Evolutionary conservation across 2,888 invertebrate genomes (phyloP).

Genomic region (Ennomos erosarius): DNA sequence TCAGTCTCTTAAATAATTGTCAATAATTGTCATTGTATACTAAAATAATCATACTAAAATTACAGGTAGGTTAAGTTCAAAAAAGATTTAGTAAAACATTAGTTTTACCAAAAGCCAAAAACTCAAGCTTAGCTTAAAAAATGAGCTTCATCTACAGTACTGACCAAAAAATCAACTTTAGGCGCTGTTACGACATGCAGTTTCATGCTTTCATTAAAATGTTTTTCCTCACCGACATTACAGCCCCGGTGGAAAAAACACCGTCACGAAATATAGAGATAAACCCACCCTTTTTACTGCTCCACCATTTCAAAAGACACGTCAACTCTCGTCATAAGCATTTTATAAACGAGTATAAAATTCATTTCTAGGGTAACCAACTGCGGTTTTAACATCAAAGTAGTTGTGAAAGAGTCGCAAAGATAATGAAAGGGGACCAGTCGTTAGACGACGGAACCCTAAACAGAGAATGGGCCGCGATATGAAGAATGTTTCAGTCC

Average conservation of each 20-base stretch:
- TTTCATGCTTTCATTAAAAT: constrained; percentile 36
- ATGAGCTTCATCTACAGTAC: no score
- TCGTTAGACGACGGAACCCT: constrained; percentile 62
- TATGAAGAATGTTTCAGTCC: constrained; percentile 73
- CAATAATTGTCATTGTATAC: no score
- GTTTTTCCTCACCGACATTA: constrained; percentile 40
- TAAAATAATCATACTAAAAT: no score
- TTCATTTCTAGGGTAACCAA: constrained; percentile 60
- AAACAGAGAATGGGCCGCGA: constrained; percentile 67
- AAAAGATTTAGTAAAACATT: no score
- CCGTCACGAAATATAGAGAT: constrained; percentile 45
- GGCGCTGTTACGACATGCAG: constrained; percentile 23
- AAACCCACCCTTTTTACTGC: constrained; percentile 46
- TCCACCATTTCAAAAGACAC: constrained; percentile 50
- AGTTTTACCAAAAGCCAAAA: no score
- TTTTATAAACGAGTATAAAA: constrained; percentile 63
- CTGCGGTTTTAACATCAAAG: constrained; percentile 67
- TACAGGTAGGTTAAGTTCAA: no score
- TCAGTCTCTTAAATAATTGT: no score
- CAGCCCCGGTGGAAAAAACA: constrained; percentile 43
- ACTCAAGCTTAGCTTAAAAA: no score
- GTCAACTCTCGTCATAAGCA: constrained; percentile 50
- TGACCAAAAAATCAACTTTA: not conserved
- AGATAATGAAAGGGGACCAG: constrained; percentile 66
- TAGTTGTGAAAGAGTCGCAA: constrained; percentile 64